Conservation (phyloP, 1,140 invertebrate species). For the Euschistus heros region DNA sequence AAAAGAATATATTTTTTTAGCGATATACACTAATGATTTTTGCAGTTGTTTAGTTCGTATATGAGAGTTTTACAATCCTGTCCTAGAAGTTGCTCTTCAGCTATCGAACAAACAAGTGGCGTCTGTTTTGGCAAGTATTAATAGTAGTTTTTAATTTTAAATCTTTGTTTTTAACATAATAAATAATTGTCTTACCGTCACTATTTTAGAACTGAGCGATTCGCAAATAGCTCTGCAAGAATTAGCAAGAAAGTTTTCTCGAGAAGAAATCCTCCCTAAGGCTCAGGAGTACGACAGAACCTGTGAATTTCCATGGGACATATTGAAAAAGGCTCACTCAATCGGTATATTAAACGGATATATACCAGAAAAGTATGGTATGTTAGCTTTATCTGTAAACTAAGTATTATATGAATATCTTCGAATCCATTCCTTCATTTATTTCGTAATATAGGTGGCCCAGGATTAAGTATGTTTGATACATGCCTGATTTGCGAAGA, state of each 20-base stretch:
- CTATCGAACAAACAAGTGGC: no score
- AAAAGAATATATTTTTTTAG: no score
- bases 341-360: constrained; percentile 81
- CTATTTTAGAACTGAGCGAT: constrained; percentile 48
- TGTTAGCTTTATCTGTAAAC: constrained; percentile 5
- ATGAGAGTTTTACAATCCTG: no score
- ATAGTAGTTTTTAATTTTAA: no score
- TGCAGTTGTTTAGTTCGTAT: no score
- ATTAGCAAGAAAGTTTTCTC: constrained; percentile 80
- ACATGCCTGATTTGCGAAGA: constrained; percentile 80
- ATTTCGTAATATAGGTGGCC: constrained; percentile 52
- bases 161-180: no score
- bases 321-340: constrained; percentile 89
- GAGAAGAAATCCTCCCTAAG: constrained; percentile 83
- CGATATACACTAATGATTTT: no score
- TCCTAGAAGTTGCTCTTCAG: no score
- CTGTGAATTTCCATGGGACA: constrained; percentile 88
- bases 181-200: no score
- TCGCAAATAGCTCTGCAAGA: constrained; percentile 77
- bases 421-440: background rate
- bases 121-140: no score
- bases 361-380: constrained; percentile 62
- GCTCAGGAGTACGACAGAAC: constrained; percentile 82
- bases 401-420: background rate
- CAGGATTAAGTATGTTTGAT: constrained; percentile 68